These are phyloP conservation scores for Tokudaia tokunoshimensis DNA, from an alignment of 2,797 vertebrate species.

Conservation along the genomic window DNA sequence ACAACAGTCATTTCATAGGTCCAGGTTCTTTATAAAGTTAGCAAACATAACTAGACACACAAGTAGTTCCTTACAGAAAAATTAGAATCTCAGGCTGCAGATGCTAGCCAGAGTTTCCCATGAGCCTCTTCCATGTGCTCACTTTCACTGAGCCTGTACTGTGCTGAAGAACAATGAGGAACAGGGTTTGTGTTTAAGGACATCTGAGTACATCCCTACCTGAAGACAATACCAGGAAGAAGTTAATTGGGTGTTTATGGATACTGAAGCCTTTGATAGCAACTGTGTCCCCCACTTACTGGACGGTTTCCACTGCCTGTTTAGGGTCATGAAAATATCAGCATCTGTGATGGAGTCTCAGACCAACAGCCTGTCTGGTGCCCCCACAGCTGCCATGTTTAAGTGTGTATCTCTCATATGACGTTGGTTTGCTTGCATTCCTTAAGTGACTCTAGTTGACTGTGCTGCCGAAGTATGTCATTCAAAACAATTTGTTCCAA, in stretches of 20 bases:
- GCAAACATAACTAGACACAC: neutral
- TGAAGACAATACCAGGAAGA: neutral
- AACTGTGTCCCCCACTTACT: neutral
- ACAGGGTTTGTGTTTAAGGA: too few relatives aligned
- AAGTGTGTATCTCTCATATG: neutral
- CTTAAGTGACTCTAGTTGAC: neutral
- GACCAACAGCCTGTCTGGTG: neutral
- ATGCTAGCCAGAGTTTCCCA: neutral
- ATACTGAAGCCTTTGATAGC: neutral
- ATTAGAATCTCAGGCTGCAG: too few relatives aligned
- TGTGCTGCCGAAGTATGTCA: neutral
- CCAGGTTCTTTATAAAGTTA: neutral
- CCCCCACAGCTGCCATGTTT: neutral
- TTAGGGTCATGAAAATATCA: neutral
- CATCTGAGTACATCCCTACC: neutral
- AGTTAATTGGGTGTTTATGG: neutral
- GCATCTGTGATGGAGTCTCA: neutral
- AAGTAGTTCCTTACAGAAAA: neutral
- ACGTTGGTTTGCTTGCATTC: neutral
- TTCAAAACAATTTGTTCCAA: neutral
- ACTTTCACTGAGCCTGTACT: fast-evolving
- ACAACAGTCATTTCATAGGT: neutral
- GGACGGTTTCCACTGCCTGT: neutral
- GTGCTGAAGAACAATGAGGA: too few relatives aligned
- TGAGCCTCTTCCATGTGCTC: neutral